Percentiles rank a stretch among this genome's conserved stretches.
phyloP scores from a whole-genome alignment of 2,113 vertebrate genomes.

The Oreochromis aureus region DNA sequence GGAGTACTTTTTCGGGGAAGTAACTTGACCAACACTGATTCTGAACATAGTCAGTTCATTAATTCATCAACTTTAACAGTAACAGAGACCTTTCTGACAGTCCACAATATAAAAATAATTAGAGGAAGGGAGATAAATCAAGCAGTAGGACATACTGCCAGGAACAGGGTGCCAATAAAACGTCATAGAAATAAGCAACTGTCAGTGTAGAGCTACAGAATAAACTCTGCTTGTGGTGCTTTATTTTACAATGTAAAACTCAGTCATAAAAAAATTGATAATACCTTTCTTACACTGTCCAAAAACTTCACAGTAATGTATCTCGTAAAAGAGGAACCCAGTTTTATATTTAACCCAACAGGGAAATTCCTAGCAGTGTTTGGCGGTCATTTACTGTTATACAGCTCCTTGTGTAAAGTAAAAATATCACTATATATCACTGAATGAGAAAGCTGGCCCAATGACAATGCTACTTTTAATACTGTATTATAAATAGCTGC shows the following conservation, averaged over 20 bases:
- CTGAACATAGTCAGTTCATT: not conserved
- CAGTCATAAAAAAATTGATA: not conserved
- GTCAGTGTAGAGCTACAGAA: not conserved
- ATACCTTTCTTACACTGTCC: not conserved
- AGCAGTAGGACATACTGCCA: not conserved
- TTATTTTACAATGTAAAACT: not conserved
- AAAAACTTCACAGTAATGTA: not conserved
- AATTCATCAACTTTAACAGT: not conserved
- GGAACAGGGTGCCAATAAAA: not conserved
- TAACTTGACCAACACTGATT: not conserved
- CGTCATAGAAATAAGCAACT: not conserved
- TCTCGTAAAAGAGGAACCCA: not conserved
- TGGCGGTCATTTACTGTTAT: slow-evolving; percentile 19
- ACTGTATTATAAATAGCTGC: slow-evolving; percentile 49
- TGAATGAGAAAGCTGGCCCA: slow-evolving; percentile 3
- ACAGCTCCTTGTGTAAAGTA: not conserved
- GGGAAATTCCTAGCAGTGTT: slow-evolving; percentile 13
- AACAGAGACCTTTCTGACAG: not conserved
- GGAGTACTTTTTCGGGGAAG: too few relatives aligned
- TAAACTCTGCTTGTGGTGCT: not conserved
- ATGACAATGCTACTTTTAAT: slow-evolving; percentile 14
- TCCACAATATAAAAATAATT: not conserved
- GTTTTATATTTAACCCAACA: slow-evolving; percentile 28
- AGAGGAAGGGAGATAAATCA: not conserved
- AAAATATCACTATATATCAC: slow-evolving; percentile 2